Base-by-base conservation (phyloP, 2,797 vertebrate genomes). In the Carcharodon carcharias region DNA sequence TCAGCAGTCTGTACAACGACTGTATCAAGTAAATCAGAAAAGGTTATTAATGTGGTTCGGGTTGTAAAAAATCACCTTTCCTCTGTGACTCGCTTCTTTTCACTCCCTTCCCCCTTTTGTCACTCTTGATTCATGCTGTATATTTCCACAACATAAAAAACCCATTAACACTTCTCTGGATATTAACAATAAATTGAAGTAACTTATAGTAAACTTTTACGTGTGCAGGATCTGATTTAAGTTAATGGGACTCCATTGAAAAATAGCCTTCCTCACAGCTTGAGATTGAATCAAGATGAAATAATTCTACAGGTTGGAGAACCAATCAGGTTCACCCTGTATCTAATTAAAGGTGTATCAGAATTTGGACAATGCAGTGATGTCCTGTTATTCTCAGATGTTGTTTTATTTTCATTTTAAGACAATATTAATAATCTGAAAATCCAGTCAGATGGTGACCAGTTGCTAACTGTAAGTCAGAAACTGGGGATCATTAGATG, bases 371-470 rank as follows among this genome's bases (percentile, higher is more conserved):
- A 85, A 85, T 11, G 2, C 21, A 3, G 8, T 40, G 91, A n/a
- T 23, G 61, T 40, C 56, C 91, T 93, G 58, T 23, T 65, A 65
- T 18, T 40, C 35, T 40, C 61, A 65, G 35, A 63, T 40, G 35
- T 40, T 93, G 35, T 61, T 91, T 50, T 35, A 21, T 14, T 58
- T 91, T 35, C 61, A 35, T 58, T 91, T 61, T 85, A 50, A 85
- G 40, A 7, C 85, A 21, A 40, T 40, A 85, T 50, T 82, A 85
- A 35, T 58, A 16, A 2, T 3, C 0, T 91, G 54, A 91, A 56
- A 91, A 35, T 91, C 88, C 54, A 35, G 54, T 85, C 80, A 85
- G 80, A 85, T 85, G 80, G 80, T 85, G 80, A n/a, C 40, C 80
- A 85, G 80, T 45, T 85, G 40, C 12, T 58, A 61, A 61, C 56